Base-by-base conservation (phyloP, 2,888 invertebrate species). In the Ptilodon capucinus region DNA sequence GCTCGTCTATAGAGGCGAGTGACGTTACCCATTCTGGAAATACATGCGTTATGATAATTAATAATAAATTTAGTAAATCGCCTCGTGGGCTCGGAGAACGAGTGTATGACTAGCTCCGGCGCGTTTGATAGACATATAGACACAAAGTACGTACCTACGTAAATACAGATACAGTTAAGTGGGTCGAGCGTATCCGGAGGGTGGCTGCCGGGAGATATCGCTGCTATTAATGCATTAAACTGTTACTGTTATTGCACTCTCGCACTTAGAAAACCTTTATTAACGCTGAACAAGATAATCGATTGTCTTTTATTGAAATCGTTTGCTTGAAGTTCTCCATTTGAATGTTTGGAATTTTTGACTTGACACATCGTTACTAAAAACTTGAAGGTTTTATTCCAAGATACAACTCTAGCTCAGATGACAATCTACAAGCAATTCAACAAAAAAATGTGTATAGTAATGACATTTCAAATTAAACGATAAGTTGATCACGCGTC, bases 121-220 rank as follows among this genome's bases (percentile, higher is more conserved):
- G 59, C 54, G 59, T 64, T 62, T 62, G 52, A 60, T 57, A 57
- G 54, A 60, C 42, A 49, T 25, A 40, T 42, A 57, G 51, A 64
- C 49, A 54, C 56, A 57, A 51, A n/a, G n/a, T n/a, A n/a, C n/a
- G n/a, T 61, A 57, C 43, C 41, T 57, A 65, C 55, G 54, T 57
- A 57, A 54, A 51, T 58, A 57, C 32, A 57, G 48, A 55, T 52
- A 54, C 51, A 48, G n/a, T 60, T 65, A 86, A 81, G 74, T 86
- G 68, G 88, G 86, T 81, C 86, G 80, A 74, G 75, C 76, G 80
- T 85, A 80, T 84, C 85, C 83, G 86, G 84, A 81, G 80, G 71
- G 76, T 67, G 66, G 69, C 73, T 80, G 79, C 82, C 77, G 64
- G 67, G 57, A 64, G 62, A 69, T 70, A 76, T 64, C 64, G 73